Percentiles rank a stretch among this genome's conserved stretches.
These are phyloP conservation scores for Corythornis cristatus DNA, from an alignment of 2,113 vertebrate species.

Conservation along the genomic window DNA sequence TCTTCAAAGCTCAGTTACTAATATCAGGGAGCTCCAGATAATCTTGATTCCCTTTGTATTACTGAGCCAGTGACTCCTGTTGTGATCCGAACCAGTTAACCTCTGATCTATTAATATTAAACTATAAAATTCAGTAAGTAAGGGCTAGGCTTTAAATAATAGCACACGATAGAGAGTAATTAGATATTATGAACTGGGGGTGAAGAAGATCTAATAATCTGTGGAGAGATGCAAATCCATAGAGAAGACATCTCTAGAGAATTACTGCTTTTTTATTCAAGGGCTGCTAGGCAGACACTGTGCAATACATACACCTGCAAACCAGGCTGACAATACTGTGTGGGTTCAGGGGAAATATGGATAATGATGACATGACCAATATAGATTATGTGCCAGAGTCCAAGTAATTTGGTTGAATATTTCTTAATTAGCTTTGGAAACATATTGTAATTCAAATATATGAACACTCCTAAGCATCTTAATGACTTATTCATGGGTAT, in stretches of 20 bases:
- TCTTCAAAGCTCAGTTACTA: neutral
- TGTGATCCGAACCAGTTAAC: conserved; percentile 25
- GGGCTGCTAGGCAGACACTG: neutral
- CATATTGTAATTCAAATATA: conserved; percentile 43
- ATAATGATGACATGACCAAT: conserved; percentile 50
- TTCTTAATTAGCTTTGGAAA: conserved; percentile 62
- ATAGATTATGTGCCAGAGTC: neutral
- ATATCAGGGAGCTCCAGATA: neutral
- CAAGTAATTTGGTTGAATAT: conserved; percentile 20
- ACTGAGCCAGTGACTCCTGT: neutral
- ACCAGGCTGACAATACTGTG: neutral
- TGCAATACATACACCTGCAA: neutral
- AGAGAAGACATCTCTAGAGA: neutral
- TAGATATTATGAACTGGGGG: conserved; percentile 1
- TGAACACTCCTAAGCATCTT: conserved; percentile 19
- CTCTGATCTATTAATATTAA: conserved; percentile 50
- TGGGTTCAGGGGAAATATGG: conserved; percentile 12
- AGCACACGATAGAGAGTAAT: neutral
- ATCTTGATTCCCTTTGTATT: neutral
- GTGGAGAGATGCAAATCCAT: neutral
- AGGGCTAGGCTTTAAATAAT: conserved; percentile 21
- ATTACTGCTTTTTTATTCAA: neutral
- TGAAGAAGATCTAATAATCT: conserved; percentile 25
- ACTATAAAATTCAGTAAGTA: conserved; percentile 14
- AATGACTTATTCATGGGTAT: conserved; percentile 33